Base-by-base conservation (phyloP, 2,797 vertebrate species). In the Sebastes itinus region DNA sequence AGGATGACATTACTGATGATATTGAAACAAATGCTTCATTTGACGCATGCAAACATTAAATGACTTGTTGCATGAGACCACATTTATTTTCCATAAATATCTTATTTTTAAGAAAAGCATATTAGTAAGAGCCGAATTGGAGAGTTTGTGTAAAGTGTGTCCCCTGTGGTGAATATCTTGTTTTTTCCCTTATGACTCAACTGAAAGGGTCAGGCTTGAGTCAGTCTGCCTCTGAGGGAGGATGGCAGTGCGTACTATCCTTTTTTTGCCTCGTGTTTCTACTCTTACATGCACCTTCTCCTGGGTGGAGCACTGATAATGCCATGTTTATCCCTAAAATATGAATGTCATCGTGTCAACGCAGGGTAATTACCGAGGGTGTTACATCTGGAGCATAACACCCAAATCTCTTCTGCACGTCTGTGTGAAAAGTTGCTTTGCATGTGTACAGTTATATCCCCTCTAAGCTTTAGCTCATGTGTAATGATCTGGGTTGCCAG, bases 171-270 rank as follows among this genome's bases (percentile, higher is more conserved):
- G 86, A 90, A 90, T 86, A 88, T 92, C 62, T 80, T 83, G 77
- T 88, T 89, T 88, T 90, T 90, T 75, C 72, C 83, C 83, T 75
- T 46, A 73, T 93, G 93, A 94, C 91, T 94, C 94, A 91, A 75
- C 72, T 63, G 63, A 82, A 77, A 89, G 86, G 82, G 79, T 91
- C 86, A 77, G 25, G 66, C 69, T 83, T 89, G 86, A 93, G 73
- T 92, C 89, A 92, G 84, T 64, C 61, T 78, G 84, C 88, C 88
- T 89, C 83, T 79, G 78, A 92, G 85, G 76, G 83, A 74, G 28
- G 77, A 86, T 77, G 79, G 80, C 71, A 81, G 72, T 23, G 62
- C 72, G 52, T 59, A 49, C 80, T 71, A 66, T 74, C 82, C 58
- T 59, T 65, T 59, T 65, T 65, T 66, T 54, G 20, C 66, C 69